Percentiles rank a stretch among this genome's conserved stretches.
Evolutionary conservation across 1,140 invertebrate genomes (phyloP).

Genomic region (Odontomachus brunneus): DNA sequence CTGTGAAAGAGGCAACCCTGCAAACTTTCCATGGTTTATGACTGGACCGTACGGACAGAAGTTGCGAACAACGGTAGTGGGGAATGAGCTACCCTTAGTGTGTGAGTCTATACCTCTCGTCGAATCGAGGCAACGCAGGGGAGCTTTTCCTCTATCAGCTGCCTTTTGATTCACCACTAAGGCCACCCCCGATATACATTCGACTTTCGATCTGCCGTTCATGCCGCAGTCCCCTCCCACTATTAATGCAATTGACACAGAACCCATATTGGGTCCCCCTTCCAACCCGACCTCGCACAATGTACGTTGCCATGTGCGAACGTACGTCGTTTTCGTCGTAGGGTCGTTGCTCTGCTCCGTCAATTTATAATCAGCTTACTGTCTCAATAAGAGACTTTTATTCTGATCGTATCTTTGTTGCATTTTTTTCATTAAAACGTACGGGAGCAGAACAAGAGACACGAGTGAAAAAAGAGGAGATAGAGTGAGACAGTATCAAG

Average conservation of each 20-base stretch:
- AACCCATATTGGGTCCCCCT: constrained; percentile 72
- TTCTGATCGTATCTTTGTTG: neutral
- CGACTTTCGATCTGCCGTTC: constrained; percentile 54
- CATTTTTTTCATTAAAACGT: too few species aligned
- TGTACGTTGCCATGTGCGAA: constrained; percentile 71
- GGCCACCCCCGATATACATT: constrained; percentile 78
- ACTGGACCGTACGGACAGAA: constrained; percentile 56
- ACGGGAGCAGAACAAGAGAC: too few species aligned
- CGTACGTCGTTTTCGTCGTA: constrained; percentile 15
- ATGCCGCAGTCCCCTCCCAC: constrained; percentile 79
- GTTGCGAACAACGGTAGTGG: constrained; percentile 48
- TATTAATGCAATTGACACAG: constrained; percentile 81
- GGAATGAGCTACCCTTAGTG: constrained; percentile 50
- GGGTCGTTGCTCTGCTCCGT: neutral
- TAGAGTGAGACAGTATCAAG: constrained; percentile 6
- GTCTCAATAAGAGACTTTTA: neutral
- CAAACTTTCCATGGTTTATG: constrained; percentile 81
- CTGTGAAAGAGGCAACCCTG: constrained; percentile 53
- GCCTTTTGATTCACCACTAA: constrained; percentile 72
- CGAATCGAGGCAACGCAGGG: constrained; percentile 47
- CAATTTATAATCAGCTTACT: neutral
- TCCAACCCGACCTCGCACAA: constrained; percentile 70
- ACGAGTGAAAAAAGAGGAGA: neutral
- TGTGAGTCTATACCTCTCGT: constrained; percentile 26
- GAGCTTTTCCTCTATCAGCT: constrained; percentile 76